These are phyloP conservation scores for Balanococcus diminutus DNA, from an alignment of 2,888 invertebrate species.

Conservation along the genomic window DNA sequence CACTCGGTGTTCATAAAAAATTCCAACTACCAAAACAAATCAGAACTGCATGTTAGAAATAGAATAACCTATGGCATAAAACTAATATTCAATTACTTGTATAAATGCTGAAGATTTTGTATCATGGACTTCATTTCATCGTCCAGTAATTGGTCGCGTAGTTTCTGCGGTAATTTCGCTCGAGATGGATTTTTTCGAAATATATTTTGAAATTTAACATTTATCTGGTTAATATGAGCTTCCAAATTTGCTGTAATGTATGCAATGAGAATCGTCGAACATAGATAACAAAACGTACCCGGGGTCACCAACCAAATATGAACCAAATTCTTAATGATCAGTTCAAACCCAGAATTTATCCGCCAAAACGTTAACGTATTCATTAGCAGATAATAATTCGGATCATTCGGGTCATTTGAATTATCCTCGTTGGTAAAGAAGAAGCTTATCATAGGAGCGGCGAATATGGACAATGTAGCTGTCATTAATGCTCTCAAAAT, in stretches of 20 bases:
- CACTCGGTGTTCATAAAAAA: no score
- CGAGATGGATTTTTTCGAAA: background rate
- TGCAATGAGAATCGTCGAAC: background rate
- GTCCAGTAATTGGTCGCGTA: background rate
- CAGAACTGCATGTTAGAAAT: no score
- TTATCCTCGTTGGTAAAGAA: background rate
- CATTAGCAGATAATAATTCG: constrained; percentile 23
- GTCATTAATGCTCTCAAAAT: background rate
- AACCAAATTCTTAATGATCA: background rate
- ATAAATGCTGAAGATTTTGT: background rate
- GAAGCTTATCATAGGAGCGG: background rate
- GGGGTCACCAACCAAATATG: background rate
- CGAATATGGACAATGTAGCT: background rate
- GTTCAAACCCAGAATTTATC: background rate
- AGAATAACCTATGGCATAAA: no score
- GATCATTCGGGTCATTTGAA: background rate
- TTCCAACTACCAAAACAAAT: no score
- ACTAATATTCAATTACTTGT: background rate
- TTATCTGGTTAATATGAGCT: background rate
- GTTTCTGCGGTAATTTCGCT: background rate
- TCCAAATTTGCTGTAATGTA: background rate
- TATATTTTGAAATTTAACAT: background rate
- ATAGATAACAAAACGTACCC: constrained; percentile 2
- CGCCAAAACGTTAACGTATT: background rate
- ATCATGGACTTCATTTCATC: background rate